A percentile compares a stretch with the other conserved stretches of the same genome.
phyloP scores from a whole-genome alignment of 2,888 invertebrate species.

The Glyphotaelius pellucidus region DNA sequence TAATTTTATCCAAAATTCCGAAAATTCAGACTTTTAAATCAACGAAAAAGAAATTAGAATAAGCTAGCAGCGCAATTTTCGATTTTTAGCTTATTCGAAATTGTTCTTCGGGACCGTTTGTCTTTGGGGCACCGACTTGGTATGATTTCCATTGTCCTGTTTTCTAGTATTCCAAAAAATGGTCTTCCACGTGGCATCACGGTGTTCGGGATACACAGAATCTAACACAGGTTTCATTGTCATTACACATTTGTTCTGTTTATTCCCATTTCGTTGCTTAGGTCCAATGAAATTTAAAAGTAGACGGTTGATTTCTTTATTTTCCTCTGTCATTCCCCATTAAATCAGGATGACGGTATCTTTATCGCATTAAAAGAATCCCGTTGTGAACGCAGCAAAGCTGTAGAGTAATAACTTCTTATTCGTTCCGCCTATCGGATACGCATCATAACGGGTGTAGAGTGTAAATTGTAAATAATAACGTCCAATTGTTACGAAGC shows the following conservation, averaged over 20 bases:
- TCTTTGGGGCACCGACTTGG: not conserved
- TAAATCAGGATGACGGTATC: not conserved
- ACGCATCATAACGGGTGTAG: not conserved
- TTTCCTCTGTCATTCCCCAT: not conserved
- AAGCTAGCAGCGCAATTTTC: too few species aligned
- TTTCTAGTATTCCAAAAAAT: not conserved
- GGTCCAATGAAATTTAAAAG: not conserved
- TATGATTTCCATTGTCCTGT: not conserved
- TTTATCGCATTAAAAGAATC: not conserved
- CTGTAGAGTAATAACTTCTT: not conserved
- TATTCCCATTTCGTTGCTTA: not conserved
- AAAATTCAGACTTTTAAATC: too few species aligned
- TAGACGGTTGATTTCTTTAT: not conserved
- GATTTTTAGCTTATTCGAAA: too few species aligned
- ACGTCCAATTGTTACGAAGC: conserved; percentile 30
- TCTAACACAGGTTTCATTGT: not conserved
- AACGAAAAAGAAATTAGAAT: too few species aligned
- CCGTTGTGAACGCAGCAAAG: not conserved
- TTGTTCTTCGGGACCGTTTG: too few species aligned
- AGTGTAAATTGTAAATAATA: conserved; percentile 13
- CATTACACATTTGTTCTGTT: not conserved
- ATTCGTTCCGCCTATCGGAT: conserved; percentile 1
- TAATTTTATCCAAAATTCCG: too few species aligned
- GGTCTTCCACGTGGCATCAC: not conserved
- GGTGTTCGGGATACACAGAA: not conserved